These are phyloP conservation scores for Aptenodytes patagonicus DNA, from an alignment of 2,113 vertebrate species.

Conservation along the genomic window DNA sequence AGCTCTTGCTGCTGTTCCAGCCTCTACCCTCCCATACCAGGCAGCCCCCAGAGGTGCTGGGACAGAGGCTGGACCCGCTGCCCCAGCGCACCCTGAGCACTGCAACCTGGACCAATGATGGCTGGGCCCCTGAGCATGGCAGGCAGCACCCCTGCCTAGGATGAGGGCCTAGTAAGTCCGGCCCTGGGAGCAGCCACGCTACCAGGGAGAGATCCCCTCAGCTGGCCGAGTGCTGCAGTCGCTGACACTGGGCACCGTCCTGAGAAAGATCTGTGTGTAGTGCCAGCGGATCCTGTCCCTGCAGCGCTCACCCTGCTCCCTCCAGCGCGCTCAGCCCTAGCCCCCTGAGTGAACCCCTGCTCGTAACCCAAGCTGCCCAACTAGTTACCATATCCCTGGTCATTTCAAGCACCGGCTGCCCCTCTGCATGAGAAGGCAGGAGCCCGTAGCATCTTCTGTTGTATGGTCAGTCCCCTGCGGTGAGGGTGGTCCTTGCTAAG, in stretches of 20 bases:
- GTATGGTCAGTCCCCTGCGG: background rate
- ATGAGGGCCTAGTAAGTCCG: fast-evolving
- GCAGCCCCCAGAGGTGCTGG: constrained; percentile 1
- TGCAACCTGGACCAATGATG: background rate
- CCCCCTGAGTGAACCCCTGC: background rate
- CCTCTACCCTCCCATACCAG: background rate
- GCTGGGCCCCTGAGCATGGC: background rate
- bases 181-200: background rate
- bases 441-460: background rate
- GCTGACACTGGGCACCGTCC: background rate
- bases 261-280: background rate
- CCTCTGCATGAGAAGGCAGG: background rate
- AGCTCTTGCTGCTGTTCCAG: constrained; percentile 9
- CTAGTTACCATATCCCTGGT: background rate
- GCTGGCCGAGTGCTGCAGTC: background rate
- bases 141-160: background rate
- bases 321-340: background rate
- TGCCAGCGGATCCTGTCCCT: background rate
- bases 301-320: background rate
- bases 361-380: background rate
- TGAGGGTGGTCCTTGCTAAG: background rate
- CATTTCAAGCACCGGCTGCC: background rate
- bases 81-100: background rate
- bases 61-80: background rate
- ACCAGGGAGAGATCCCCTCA: background rate